These are phyloP conservation scores for Sylvicapra grimmia DNA, from an alignment of 2,113 vertebrate genomes.

Conservation along the genomic window DNA sequence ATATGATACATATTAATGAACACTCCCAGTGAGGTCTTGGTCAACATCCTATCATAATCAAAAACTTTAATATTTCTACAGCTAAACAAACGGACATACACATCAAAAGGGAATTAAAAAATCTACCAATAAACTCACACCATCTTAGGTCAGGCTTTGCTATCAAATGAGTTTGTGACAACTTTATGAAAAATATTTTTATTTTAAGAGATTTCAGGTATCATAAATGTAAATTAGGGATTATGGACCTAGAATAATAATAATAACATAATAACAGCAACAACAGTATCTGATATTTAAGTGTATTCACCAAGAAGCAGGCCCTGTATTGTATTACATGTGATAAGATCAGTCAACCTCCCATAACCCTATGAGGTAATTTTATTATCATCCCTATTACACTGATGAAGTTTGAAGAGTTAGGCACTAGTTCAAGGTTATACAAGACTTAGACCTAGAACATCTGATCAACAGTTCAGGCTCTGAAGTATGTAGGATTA, in stretches of 20 bases:
- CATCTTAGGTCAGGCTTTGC: background rate
- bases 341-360: background rate
- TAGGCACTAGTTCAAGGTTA: background rate
- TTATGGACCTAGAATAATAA: background rate
- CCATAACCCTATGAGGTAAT: background rate
- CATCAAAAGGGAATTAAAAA: background rate
- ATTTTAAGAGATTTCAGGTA: background rate
- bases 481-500: background rate
- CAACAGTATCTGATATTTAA: background rate
- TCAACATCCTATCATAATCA: background rate
- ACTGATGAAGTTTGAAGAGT: background rate
- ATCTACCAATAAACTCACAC: background rate
- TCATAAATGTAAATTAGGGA: background rate
- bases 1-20: background rate
- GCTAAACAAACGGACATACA: background rate
- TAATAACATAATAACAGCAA: background rate
- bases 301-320: background rate
- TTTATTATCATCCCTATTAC: background rate
- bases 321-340: background rate
- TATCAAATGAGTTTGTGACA: background rate
- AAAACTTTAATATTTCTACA: background rate
- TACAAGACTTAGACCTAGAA: background rate
- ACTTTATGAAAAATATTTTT: background rate
- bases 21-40: background rate
- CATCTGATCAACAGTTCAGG: background rate